Evolutionary conservation across 1,140 invertebrate genomes (phyloP), one percentile per base, ranked within the genome.

Genomic region (Streblospio benedicti): DNA sequence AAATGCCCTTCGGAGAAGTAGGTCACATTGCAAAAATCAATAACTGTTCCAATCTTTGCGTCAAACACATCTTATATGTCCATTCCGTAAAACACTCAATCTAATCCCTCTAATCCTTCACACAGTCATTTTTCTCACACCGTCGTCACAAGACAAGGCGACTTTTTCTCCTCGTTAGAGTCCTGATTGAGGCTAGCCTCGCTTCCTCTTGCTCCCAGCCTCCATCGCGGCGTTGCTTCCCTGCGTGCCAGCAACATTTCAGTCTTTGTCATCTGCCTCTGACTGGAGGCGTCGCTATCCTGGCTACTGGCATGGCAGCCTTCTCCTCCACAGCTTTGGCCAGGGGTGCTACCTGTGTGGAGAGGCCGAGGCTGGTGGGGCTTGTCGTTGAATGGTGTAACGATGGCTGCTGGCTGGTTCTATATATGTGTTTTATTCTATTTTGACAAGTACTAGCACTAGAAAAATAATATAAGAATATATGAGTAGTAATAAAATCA

Each of bases 361-460:
- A 52, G 31, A 9, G 28, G 25, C n/a, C n/a, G 41, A 14, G 45
- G n/a, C 27, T n/a, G 51, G 9, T 60, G 65, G 1, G 80, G 80
- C 51, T 75, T 80, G 55, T 82, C 82, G 65, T 83, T 82, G 59
- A 82, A 83, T 0, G 81, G 81, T 16, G 75, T 71, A 16, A 81
- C 79, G 43, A 81, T 76, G 5, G 79, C 80, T 23, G 80, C 77
- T n/a, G n/a, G n/a, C n/a, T n/a, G n/a, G n/a, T n/a, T n/a, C n/a
- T n/a, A n/a, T n/a, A n/a, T n/a, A n/a, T n/a, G n/a, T n/a, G n/a
- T n/a, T n/a, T n/a, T n/a, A n/a, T n/a, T n/a, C n/a, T n/a, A n/a
- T n/a, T n/a, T n/a, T n/a, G n/a, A n/a, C n/a, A n/a, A n/a, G n/a
- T n/a, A n/a, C n/a, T n/a, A n/a, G n/a, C n/a, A n/a, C n/a, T n/a